phyloP scores from a whole-genome alignment of 2,113 vertebrate species.

The Aramus guarauna region DNA sequence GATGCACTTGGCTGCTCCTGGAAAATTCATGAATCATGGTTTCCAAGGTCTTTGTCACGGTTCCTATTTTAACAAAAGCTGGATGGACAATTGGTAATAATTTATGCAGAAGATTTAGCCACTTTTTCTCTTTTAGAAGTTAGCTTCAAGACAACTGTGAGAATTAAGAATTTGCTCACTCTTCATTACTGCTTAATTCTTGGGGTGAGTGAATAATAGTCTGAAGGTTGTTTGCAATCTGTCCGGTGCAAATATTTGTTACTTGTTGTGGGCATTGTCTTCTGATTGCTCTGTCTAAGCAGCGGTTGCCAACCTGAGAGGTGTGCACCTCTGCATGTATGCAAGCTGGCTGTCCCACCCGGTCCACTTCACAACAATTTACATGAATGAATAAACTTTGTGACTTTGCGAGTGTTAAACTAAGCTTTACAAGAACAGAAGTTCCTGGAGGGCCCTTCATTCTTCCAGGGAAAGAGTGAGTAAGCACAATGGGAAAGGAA shows the following conservation, averaged over 20 bases:
- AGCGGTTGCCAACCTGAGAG: not conserved
- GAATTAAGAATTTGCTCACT: not conserved
- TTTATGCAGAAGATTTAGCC: not conserved
- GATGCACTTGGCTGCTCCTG: conserved; percentile 49
- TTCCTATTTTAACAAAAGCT: conserved; percentile 21
- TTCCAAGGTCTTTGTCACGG: conserved; percentile 45
- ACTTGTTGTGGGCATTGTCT: not conserved
- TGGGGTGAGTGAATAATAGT: not conserved
- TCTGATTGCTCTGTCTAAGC: not conserved
- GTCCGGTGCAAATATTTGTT: not conserved
- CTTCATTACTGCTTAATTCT: not conserved
- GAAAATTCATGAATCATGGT: conserved; percentile 38
- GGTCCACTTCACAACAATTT: not conserved
- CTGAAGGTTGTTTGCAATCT: not conserved
- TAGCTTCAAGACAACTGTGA: not conserved
- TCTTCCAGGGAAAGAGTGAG: not conserved
- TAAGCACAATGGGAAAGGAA: not conserved
- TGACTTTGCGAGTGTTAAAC: not conserved
- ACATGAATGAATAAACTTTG: not conserved
- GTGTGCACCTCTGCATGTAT: not conserved
- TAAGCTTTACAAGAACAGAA: not conserved
- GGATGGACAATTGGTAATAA: not conserved
- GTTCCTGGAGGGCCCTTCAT: not conserved
- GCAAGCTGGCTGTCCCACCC: not conserved
- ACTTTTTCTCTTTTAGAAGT: not conserved